Evolutionary conservation across 2,113 vertebrate species (phyloP), one percentile per base, ranked within the genome.

Genomic region (Oncorhynchus tshawytscha): DNA sequence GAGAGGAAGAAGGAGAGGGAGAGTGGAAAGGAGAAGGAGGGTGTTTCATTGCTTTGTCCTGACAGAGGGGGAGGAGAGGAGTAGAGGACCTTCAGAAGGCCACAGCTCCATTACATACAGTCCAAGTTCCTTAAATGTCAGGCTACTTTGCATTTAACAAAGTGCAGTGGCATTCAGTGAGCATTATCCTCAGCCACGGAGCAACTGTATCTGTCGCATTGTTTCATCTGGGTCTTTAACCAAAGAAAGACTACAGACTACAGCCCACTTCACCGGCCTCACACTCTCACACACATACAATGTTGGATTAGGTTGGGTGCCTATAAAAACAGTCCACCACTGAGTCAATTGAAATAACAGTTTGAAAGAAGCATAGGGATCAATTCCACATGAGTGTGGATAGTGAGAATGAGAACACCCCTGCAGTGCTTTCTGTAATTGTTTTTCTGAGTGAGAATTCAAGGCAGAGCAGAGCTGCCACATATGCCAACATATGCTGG

Each of bases 41-140:
- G 82, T 70, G 82, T 84, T 86, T 54, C 51, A 16, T 54, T 81
- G 78, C 81, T 88, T 86, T 85, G 71, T 85, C 80, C 78, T 82
- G 83, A 86, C 77, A 49, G 39, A 3, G 39, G 9, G 9, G 39
- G 39, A 78, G 78, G 75, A 73, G 78, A 82, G 86, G 59, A 69
- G 75, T 75, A 88, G 78, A 84, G 84, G 75, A 73, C 85, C 72
- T 81, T 78, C 81, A 49, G 75, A 91, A 91, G 89, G 91, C 90
- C 91, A 87, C 68, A 66, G 88, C 84, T 89, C 87, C 88, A 90
- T 93, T 90, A 91, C 91, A 84, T 73, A 64, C 80, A 78, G 84
- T 64, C 86, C 78, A 75, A 80, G 75, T 85, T 87, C 77, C 86
- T 87, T 91, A 92, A 94, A 94, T 93, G 93, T 92, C 91, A 92